Percentiles rank a stretch among this genome's conserved stretches.
Evolutionary conservation across 1,140 invertebrate species (phyloP).

Genomic region (Drosophila santomea): DNA sequence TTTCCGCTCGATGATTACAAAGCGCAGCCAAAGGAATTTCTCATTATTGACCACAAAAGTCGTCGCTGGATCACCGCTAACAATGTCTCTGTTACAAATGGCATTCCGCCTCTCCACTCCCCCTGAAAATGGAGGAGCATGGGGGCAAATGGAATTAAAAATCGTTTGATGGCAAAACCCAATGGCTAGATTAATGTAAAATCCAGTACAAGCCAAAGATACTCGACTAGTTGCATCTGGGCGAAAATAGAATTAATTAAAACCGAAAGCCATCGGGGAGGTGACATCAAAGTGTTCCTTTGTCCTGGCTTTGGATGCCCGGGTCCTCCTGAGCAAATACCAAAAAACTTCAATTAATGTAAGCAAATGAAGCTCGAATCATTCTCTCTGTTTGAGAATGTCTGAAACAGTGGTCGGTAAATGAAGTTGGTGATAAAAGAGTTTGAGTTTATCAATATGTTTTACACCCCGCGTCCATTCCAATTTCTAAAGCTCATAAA

Average conservation of each 20-base stretch:
- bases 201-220: conserved; percentile 51
- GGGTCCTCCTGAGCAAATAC: conserved; percentile 42
- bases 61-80: conserved; percentile 58
- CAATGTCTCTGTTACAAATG: conserved; percentile 61
- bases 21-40: conserved; percentile 73
- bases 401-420: conserved; percentile 27
- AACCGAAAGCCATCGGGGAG: conserved; percentile 45
- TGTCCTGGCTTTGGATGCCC: conserved; percentile 17
- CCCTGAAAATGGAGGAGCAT: not conserved
- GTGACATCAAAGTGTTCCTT: conserved; percentile 46
- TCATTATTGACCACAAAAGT: conserved; percentile 81
- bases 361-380: conserved; percentile 64
- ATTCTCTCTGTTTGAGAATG: conserved; percentile 22
- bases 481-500: conserved; percentile 46
- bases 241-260: conserved; percentile 68
- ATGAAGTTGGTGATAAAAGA: conserved; percentile 12
- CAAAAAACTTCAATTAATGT: conserved; percentile 66
- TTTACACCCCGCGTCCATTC: not conserved
- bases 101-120: conserved; percentile 34
- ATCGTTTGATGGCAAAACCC: conserved; percentile 71
- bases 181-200: conserved; percentile 70
- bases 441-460: conserved; percentile 1
- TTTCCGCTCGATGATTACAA: conserved; percentile 45
- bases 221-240: conserved; percentile 7
- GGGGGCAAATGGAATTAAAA: conserved; percentile 71